These are phyloP conservation scores for Eclectus roratus DNA, from an alignment of 2,113 vertebrate genomes.

Conservation along the genomic window DNA sequence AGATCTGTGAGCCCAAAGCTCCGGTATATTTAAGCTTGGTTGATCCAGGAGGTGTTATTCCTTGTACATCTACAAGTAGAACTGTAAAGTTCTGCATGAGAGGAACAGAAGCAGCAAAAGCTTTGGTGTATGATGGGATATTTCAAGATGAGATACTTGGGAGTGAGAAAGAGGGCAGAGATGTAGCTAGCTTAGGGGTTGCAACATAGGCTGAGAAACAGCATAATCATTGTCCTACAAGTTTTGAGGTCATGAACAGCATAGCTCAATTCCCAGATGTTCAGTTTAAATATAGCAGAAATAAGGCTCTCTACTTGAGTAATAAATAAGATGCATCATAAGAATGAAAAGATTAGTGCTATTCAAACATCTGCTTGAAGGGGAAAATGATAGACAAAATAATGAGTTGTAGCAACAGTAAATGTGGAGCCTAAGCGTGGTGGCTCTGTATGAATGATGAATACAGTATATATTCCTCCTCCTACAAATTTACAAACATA, in stretches of 20 bases:
- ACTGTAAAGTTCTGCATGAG: not conserved
- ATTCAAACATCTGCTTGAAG: not conserved
- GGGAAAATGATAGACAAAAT: not conserved
- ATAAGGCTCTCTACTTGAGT: not conserved
- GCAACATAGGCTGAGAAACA: not conserved
- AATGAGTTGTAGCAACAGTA: not conserved
- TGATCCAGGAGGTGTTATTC: not conserved
- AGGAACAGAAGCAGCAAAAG: not conserved
- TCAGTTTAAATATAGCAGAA: not conserved
- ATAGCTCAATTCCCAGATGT: not conserved
- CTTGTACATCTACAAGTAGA: rapidly evolving
- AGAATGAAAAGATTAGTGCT: not conserved
- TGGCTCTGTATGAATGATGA: not conserved
- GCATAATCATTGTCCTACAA: not conserved
- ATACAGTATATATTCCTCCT: not conserved
- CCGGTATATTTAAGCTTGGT: not conserved
- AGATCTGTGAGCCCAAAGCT: not conserved
- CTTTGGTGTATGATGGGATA: not conserved
- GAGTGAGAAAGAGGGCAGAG: not conserved
- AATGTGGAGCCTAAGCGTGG: not conserved
- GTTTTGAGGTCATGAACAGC: not conserved
- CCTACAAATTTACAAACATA: not conserved
- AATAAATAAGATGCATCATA: not conserved
- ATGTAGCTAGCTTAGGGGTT: not conserved
- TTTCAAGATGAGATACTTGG: not conserved